Conservation (phyloP, 35 echinoderm and acorn worm species). For the Ptychodera flava region DNA sequence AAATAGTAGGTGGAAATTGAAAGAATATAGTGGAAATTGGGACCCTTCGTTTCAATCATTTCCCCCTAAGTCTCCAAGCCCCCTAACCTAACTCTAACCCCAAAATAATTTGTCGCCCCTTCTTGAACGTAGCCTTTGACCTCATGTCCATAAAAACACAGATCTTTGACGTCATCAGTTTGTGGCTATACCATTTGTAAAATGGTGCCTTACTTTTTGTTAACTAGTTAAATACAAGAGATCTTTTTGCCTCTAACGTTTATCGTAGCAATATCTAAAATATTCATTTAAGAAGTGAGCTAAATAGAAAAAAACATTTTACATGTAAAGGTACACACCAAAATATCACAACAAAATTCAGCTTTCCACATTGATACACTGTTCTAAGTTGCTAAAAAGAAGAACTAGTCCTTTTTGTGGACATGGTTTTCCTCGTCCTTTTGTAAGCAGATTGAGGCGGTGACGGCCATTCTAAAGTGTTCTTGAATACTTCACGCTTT, state of each 20-base stretch:
- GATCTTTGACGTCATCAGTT: too few relatives aligned
- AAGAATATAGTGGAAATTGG: too few relatives aligned
- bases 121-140: too few relatives aligned
- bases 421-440: not conserved
- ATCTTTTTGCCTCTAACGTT: not conserved
- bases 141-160: too few relatives aligned
- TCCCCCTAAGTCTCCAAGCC: too few relatives aligned
- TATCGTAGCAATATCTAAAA: not conserved
- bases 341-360: not conserved
- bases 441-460: not conserved
- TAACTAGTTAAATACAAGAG: not conserved
- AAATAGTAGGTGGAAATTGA: too few relatives aligned
- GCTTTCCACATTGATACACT: not conserved
- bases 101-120: too few relatives aligned
- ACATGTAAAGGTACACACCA: not conserved
- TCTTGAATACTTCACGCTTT: not conserved
- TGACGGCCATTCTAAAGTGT: not conserved
- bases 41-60: too few relatives aligned
- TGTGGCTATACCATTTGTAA: too few relatives aligned
- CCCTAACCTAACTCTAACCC: too few relatives aligned
- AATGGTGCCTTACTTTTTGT: too few relatives aligned
- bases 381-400: not conserved
- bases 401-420: not conserved
- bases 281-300: not conserved
- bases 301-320: too few relatives aligned